Conservation (phyloP, 2,113 vertebrate genomes). For the Poeciliopsis occidentalis region DNA sequence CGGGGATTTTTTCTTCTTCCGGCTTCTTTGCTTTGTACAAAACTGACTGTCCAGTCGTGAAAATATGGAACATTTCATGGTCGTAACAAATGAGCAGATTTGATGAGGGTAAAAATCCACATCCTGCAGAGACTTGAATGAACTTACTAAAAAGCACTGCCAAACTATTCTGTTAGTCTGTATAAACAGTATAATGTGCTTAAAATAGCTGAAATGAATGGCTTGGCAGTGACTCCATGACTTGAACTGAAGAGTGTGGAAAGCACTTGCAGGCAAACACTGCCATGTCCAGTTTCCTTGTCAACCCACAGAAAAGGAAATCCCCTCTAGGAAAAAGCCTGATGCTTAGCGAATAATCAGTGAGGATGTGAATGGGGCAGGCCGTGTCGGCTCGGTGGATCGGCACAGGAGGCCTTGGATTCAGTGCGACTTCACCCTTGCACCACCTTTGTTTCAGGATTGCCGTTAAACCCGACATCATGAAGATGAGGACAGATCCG, state of each 20-base stretch:
- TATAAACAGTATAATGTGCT: conserved; percentile 8
- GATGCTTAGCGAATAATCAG: conserved; percentile 11
- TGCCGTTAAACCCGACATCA: conserved; percentile 24
- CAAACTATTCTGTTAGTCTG: conserved; percentile 45
- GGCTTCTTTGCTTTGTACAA: conserved; percentile 58
- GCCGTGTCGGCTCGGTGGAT: conserved; percentile 25
- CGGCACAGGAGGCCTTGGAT: conserved; percentile 37
- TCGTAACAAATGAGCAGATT: not conserved
- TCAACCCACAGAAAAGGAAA: conserved; percentile 6
- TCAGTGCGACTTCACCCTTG: not conserved
- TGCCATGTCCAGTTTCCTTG: conserved; percentile 22
- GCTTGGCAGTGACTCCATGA: conserved; percentile 57
- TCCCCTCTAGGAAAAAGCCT: conserved; percentile 13
- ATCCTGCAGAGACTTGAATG: conserved; percentile 53
- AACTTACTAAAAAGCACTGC: conserved; percentile 58
- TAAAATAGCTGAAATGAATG: conserved; percentile 46
- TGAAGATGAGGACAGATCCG: conserved; percentile 4
- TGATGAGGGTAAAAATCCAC: not conserved
- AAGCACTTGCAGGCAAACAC: conserved; percentile 26
- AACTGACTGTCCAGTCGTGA: conserved; percentile 10
- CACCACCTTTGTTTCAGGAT: not conserved
- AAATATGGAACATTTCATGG: not conserved
- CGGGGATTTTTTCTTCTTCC: conserved; percentile 25
- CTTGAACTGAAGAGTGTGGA: conserved; percentile 40
- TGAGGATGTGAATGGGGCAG: conserved; percentile 6